phyloP scores from a whole-genome alignment of 2,113 vertebrate species.

The Vimba vimba region DNA sequence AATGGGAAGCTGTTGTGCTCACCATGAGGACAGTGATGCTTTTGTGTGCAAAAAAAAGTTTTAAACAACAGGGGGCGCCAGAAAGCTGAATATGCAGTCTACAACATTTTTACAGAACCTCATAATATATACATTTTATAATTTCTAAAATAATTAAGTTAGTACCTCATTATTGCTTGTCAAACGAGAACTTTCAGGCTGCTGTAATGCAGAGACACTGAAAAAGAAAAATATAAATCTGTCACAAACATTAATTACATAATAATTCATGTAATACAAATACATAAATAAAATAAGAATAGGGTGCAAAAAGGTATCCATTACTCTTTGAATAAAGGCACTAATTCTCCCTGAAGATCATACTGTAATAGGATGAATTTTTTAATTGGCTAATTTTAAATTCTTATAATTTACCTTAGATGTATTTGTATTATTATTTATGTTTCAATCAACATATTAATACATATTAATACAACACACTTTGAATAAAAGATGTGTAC shows the following conservation, averaged over 20 bases:
- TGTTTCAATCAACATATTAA: neutral
- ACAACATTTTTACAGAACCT: neutral
- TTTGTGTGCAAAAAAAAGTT: neutral
- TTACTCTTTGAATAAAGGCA: no score
- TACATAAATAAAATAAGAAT: no score
- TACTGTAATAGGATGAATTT: no score
- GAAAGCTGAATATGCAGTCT: neutral
- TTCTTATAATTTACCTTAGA: no score
- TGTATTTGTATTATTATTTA: no score
- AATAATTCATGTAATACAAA: neutral
- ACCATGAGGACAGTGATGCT: neutral
- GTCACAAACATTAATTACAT: neutral
- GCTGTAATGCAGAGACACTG: slow-evolving; percentile 74
- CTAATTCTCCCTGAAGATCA: no score
- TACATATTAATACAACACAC: neutral
- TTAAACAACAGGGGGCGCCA: slow-evolving; percentile 16
- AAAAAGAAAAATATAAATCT: slow-evolving; percentile 4
- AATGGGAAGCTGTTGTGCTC: neutral
- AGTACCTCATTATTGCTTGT: slow-evolving; percentile 63
- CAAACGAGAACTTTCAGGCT: slow-evolving; percentile 73
- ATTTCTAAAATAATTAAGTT: neutral
- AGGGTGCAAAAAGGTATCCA: no score
- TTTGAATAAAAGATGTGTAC: neutral
- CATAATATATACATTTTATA: neutral
- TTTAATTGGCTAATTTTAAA: no score